These are phyloP conservation scores for Ursus arctos DNA, from an alignment of 2,113 vertebrate genomes.

Conservation along the genomic window DNA sequence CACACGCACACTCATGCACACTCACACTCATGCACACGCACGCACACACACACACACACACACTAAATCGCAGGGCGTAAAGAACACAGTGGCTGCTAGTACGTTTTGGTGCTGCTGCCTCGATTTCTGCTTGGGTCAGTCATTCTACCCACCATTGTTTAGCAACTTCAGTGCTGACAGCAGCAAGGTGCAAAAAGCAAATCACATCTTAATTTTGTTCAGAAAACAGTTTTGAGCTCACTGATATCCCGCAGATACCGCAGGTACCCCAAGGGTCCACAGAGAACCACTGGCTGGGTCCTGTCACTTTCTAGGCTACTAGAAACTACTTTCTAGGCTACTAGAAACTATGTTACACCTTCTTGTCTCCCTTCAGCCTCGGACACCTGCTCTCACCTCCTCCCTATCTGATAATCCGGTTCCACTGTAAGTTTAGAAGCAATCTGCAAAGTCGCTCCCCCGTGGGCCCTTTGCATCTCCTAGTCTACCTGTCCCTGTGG, in stretches of 20 bases:
- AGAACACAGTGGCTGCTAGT: accelerated
- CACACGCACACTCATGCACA: neutral
- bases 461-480: neutral
- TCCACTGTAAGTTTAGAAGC: neutral
- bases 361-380: neutral
- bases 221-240: neutral
- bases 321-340: neutral
- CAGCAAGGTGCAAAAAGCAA: neutral
- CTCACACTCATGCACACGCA: neutral
- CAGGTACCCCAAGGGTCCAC: neutral
- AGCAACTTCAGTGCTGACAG: neutral
- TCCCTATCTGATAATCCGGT: neutral
- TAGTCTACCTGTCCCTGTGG: neutral
- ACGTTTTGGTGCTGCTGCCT: neutral
- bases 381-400: neutral
- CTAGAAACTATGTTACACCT: neutral
- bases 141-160: neutral
- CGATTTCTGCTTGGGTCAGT: too few relatives aligned
- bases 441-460: neutral
- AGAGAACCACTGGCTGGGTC: too few relatives aligned
- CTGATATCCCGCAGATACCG: too few relatives aligned
- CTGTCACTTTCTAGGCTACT: too few relatives aligned
- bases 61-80: neutral
- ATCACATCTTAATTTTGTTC: neutral
- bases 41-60: too few relatives aligned